Evolutionary conservation across 2,888 invertebrate genomes (phyloP), one percentile per base, ranked within the genome.

Genomic region (Hyposoter dolosus): DNA sequence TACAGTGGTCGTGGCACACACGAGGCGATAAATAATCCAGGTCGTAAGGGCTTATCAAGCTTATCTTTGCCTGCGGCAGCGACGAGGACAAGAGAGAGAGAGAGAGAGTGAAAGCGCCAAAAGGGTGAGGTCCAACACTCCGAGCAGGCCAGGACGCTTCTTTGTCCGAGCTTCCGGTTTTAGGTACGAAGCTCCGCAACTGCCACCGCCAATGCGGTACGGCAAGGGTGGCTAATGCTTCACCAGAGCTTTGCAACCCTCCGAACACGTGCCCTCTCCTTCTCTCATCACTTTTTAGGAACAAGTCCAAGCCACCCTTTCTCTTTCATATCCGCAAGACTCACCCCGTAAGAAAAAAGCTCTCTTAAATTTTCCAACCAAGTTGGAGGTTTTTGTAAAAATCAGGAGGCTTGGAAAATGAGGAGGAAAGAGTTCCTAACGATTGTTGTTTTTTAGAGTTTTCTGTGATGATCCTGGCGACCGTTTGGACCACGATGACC

Each of bases 31-130:
- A 88, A 88, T 88, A 88, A 88, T 88, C 86, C 86, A 79, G 86
- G 88, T 86, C 84, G 85, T 88, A 86, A 86, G 85, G 87, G 88
- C 87, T 88, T 87, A 88, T 86, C 87, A 84, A 75, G 88, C 84
- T 88, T 87, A 88, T 88, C 87, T 86, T 69, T 78, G 69, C 75
- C 69, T 19, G 75, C 40, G 86, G 78, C 63, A 69, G 45, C 78
- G 78, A 81, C 47, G 83, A 56, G 75, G 74, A 75, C 68, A 77
- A 47, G 77, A 74, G 68, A 68, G 60, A 66, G 50, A 40, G 43
- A 60, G 47, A 74, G 60, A 43, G 60, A 60, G 72, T 47, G 56
- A 56, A 12, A 28, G 12, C 28, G 28, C 5, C 17, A 9, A 10
- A 65, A 45, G 53, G 69, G 47, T 28, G 53, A 45, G 68, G 83